phyloP scores from a whole-genome alignment of 2,888 invertebrate genomes.

The Slavum lentiscoides region DNA sequence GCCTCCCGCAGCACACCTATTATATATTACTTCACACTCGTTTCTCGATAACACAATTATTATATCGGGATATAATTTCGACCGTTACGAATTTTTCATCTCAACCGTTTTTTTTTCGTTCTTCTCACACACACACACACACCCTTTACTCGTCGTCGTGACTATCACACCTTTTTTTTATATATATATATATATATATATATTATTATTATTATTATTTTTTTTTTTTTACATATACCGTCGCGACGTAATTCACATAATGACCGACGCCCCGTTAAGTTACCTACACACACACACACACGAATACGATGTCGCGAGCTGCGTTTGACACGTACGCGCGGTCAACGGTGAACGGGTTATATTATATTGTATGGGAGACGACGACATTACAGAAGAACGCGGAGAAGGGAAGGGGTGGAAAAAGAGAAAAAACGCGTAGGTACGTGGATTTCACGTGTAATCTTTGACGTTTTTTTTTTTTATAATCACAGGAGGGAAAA shows the following conservation, averaged over 20 bases:
- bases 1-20: not conserved
- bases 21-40: too few relatives aligned
- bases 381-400: not conserved
- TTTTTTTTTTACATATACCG: too few relatives aligned
- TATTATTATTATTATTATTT: slow-evolving; percentile 27
- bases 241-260: not conserved
- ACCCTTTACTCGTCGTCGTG: not conserved
- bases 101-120: not conserved
- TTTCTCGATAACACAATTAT: slow-evolving; percentile 22
- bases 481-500: not conserved
- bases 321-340: slow-evolving; percentile 40
- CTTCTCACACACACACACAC: not conserved
- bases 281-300: too few relatives aligned
- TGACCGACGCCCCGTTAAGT: slow-evolving; percentile 20
- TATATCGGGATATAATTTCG: slow-evolving; percentile 27
- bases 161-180: slow-evolving; percentile 19
- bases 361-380: not conserved
- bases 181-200: not conserved
- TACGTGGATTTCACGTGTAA: slow-evolving; percentile 1
- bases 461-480: not conserved
- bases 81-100: slow-evolving; percentile 46
- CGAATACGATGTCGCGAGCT: not conserved
- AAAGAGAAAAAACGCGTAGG: not conserved
- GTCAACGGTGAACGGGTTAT: not conserved
- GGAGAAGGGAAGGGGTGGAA: too few relatives aligned